phyloP scores from a whole-genome alignment of 1,140 invertebrate species.

The Oedothorax gibbosus region DNA sequence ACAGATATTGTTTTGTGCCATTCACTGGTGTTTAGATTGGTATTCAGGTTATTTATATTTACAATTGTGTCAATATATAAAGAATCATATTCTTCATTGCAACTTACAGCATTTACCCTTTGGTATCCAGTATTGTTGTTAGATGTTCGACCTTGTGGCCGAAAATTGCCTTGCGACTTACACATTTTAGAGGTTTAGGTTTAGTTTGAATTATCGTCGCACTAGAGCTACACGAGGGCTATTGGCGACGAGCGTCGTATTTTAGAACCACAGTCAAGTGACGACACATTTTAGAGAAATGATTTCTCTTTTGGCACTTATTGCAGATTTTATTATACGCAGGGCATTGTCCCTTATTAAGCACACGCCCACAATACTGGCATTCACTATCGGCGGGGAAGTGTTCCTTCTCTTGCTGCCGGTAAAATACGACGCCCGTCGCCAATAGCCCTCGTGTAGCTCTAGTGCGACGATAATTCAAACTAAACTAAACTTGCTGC shows the following conservation, averaged over 20 bases:
- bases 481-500: no score
- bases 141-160: not conserved
- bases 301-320: conserved; percentile 18
- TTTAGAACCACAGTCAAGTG: no score
- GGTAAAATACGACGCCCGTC: no score
- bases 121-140: not conserved
- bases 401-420: not conserved
- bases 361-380: not conserved
- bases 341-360: not conserved
- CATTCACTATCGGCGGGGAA: not conserved
- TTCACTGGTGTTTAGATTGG: not conserved
- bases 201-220: no score
- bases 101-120: not conserved
- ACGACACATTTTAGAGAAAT: conserved; percentile 18
- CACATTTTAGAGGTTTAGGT: not conserved
- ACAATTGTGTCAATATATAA: not conserved
- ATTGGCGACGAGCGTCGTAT: no score
- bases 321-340: conserved; percentile 32
- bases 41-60: not conserved
- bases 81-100: conserved; percentile 1
- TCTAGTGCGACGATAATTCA: no score
- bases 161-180: not conserved
- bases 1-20: not conserved
- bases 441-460: no score
- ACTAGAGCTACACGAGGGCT: no score